Evolutionary conservation across 1,140 invertebrate genomes (phyloP), one percentile per base, ranked within the genome.

Genomic region (Chironomus striatipennis): DNA sequence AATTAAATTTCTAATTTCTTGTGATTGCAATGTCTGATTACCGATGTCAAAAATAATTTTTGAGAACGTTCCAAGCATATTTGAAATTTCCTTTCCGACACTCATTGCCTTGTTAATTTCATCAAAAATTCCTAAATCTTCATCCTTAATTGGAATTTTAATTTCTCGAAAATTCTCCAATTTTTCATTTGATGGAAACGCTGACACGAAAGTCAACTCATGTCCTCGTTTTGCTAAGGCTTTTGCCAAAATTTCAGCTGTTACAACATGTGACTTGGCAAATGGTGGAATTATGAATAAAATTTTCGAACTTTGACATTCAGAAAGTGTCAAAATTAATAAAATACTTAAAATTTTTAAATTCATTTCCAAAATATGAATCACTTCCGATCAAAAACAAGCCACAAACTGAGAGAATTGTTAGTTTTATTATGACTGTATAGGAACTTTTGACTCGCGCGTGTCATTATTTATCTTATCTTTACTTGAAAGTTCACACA

Each of bases 131-230:
- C 1, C 18, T 10, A 6, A 8, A 7, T 70, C 65, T 20, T 21
- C 20, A 20, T 70, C 65, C 8, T 17, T 70, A 6, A 70, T 18
- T 42, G 43, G 17, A 20, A 42, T 42, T 74, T 12, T 34, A 74
- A 82, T 77, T 18, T 82, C 80, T 3, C 77, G 75, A 72, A 80
- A 81, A 74, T 82, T 82, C 24, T 76, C 74, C 0, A 81, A 21
- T 4, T 78, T 76, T 17, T 78, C 76, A 74, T 85, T 80, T 74
- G 83, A 79, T 73, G 87, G 86, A 78, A 90, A 91, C 75, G 88
- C 85, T 73, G 86, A 90, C 2, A 92, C 78, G 0, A 91, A 85
- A 7, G 90, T 91, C 2, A 93, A 77, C 7, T 91, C 82, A 77
- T 93, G 90, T 34, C 89, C 90, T 42, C 86, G 84, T 42, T 80